A percentile compares a stretch with the other conserved stretches of the same genome.
phyloP scores from a whole-genome alignment of 1,140 invertebrate species.

The Bombus cullumanus region DNA sequence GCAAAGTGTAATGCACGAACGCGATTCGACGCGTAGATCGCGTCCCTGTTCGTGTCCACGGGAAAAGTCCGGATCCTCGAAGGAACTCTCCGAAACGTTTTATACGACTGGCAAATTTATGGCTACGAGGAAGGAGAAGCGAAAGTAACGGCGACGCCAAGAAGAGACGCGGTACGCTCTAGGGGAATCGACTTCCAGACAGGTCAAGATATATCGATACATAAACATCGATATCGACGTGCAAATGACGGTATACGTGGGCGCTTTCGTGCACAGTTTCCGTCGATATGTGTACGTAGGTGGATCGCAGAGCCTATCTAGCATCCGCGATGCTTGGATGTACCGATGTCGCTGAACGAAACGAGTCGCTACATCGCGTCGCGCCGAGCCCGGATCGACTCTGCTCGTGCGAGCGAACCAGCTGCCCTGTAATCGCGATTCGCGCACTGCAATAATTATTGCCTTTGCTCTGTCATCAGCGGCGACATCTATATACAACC shows the following conservation, averaged over 20 bases:
- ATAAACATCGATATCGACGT: constrained; percentile 57
- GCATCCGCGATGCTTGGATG: constrained; percentile 11
- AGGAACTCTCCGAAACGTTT: neutral
- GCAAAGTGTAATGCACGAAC: too few species aligned
- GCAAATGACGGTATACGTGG: constrained; percentile 46
- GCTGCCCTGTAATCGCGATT: constrained; percentile 82
- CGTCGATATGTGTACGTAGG: constrained; percentile 35
- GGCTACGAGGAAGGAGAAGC: neutral
- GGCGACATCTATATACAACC: constrained; percentile 75
- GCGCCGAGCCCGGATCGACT: constrained; percentile 23
- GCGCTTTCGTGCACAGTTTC: constrained; percentile 30
- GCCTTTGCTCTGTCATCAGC: constrained; percentile 80
- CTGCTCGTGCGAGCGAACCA: constrained; percentile 50
- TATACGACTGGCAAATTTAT: constrained; percentile 9
- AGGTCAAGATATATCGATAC: constrained; percentile 41
- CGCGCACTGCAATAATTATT: constrained; percentile 82
- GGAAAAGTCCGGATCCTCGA: too few species aligned
- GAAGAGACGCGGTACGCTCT: neutral
- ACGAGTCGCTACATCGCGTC: constrained; percentile 13
- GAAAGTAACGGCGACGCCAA: neutral
- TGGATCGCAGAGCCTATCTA: constrained; percentile 25
- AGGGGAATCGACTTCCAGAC: constrained; percentile 14
- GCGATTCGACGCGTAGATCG: too few species aligned
- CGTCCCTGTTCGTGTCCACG: too few species aligned
- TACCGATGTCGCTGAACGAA: neutral